Percentiles rank a stretch among this genome's conserved stretches.
Conservation (phyloP, 2,113 vertebrate species). For the Psilopogon haemacephalus region DNA sequence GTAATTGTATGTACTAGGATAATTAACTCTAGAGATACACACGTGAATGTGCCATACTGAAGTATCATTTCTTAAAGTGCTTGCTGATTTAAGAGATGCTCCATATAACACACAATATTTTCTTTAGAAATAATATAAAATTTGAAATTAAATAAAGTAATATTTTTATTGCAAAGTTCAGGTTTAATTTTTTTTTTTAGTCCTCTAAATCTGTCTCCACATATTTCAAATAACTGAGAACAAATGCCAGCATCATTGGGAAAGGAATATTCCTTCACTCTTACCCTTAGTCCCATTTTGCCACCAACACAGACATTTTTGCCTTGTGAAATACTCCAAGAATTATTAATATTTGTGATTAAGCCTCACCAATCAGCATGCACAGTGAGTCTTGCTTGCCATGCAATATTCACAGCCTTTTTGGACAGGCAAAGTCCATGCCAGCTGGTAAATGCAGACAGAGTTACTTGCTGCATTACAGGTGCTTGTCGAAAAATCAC, state of each 20-base stretch:
- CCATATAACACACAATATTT: slow-evolving; percentile 29
- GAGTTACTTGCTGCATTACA: fast-evolving
- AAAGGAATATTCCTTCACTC: not conserved
- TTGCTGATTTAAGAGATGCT: slow-evolving; percentile 40
- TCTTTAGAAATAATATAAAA: slow-evolving; percentile 26
- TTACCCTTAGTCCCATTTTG: not conserved
- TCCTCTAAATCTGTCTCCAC: not conserved
- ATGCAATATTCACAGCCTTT: not conserved
- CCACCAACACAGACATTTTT: not conserved
- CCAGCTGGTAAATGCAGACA: not conserved
- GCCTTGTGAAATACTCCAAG: not conserved
- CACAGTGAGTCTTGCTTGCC: not conserved
- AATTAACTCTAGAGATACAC: not conserved
- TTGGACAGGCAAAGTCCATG: fast-evolving
- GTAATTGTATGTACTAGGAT: not conserved
- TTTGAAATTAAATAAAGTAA: slow-evolving; percentile 69
- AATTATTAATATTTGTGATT: not conserved
- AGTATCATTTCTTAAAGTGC: not conserved
- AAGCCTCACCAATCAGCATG: not conserved
- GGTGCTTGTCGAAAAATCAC: fast-evolving
- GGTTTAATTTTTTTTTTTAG: not conserved
- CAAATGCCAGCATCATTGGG: fast-evolving
- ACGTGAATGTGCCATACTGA: not conserved
- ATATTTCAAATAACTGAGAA: not conserved
- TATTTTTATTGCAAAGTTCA: slow-evolving; percentile 36